Conservation (phyloP, 2,113 vertebrate genomes). For the Mus spicilegus region DNA sequence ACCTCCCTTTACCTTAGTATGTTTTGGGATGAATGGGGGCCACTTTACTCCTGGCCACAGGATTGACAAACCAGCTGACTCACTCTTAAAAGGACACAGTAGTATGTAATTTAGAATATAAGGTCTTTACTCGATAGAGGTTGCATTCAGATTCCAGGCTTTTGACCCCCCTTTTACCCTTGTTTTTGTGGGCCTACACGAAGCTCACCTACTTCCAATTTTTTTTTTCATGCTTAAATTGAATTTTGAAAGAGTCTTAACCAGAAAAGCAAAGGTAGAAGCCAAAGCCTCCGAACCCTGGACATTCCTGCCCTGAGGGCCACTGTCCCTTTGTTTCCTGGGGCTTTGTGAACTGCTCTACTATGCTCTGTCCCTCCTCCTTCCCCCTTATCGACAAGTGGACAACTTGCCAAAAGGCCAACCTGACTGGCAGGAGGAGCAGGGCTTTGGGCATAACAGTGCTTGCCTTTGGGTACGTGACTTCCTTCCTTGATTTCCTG, state of each 20-base stretch:
- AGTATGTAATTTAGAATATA: background rate
- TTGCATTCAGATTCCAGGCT: background rate
- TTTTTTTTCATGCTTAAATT: background rate
- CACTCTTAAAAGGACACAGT: background rate
- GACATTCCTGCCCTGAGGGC: background rate
- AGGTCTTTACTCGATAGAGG: background rate
- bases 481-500: conserved; percentile 8
- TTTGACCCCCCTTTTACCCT: background rate
- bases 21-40: background rate
- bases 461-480: background rate
- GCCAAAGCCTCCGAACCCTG: fast-evolving
- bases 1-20: background rate
- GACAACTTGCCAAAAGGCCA: background rate
- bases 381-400: background rate
- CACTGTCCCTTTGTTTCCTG: background rate
- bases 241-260: background rate
- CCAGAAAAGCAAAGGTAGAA: background rate
- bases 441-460: background rate
- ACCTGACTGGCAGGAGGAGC: background rate
- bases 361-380: background rate
- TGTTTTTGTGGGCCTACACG: background rate
- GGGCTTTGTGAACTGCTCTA: background rate
- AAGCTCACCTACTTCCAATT: background rate
- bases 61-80: background rate
- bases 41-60: background rate